Evolutionary conservation across 2,113 vertebrate genomes (phyloP).

Genomic region (Laticauda colubrina): DNA sequence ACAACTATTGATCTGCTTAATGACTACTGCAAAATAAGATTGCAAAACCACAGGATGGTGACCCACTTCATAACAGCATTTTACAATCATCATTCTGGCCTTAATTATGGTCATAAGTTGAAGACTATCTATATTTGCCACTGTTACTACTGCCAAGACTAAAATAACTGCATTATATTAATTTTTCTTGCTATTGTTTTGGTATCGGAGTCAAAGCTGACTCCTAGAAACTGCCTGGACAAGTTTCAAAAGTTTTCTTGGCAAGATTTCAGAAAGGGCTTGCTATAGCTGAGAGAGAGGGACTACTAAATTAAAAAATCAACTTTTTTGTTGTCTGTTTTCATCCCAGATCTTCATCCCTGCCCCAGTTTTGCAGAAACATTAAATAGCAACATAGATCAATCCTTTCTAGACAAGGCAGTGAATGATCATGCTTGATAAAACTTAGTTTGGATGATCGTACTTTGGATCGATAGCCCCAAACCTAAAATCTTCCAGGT

Average conservation of each 20-base stretch:
- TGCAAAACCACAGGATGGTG: background rate
- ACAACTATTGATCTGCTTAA: background rate
- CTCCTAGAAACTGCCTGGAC: background rate
- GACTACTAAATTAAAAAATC: background rate
- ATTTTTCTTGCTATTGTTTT: background rate
- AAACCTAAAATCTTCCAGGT: background rate
- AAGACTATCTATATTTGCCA: background rate
- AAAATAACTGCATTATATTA: background rate
- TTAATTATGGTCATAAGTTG: background rate
- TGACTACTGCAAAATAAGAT: background rate
- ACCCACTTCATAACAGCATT: background rate
- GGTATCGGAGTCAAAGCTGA: background rate
- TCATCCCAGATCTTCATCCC: conserved; percentile 4
- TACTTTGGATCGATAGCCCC: background rate
- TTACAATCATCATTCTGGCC: background rate
- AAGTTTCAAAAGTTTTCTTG: background rate
- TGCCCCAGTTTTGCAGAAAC: background rate
- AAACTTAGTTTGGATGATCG: background rate
- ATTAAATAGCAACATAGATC: background rate
- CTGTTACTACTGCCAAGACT: background rate
- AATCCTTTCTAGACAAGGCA: background rate
- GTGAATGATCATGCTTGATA: background rate
- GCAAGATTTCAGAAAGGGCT: background rate
- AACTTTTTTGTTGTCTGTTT: background rate
- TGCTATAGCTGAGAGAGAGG: background rate